Conservation (phyloP, 2,888 invertebrate genomes). For the Eupithecia inturbata region DNA sequence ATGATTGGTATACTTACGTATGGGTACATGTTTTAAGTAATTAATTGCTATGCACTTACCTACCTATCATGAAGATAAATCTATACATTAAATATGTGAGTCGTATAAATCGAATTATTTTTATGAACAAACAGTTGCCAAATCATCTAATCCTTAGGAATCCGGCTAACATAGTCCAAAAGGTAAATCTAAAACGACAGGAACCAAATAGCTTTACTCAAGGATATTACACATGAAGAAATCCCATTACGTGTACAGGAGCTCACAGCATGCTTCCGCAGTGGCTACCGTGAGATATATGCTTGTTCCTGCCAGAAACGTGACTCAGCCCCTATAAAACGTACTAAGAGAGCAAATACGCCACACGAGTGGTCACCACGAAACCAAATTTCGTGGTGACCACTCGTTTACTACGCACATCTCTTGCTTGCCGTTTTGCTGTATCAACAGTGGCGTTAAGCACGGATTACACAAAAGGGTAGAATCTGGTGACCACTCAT, state of each 20-base stretch:
- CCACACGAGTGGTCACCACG: no score
- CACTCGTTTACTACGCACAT: neutral
- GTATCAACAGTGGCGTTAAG: neutral
- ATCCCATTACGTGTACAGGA: slow-evolving; percentile 1
- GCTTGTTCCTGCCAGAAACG: slow-evolving; percentile 1
- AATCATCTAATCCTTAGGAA: neutral
- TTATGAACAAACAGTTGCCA: neutral
- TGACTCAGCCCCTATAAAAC: neutral
- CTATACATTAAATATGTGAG: no score
- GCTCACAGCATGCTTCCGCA: neutral
- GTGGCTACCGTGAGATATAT: slow-evolving; percentile 8
- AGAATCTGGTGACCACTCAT: neutral
- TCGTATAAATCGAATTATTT: no score
- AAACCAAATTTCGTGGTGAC: no score
- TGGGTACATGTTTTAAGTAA: no score
- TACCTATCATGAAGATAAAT: neutral
- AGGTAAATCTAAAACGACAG: slow-evolving; percentile 21
- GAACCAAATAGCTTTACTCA: slow-evolving; percentile 36
- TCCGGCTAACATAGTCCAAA: neutral
- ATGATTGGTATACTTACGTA: no score
- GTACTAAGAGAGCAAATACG: neutral
- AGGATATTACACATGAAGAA: slow-evolving; percentile 11
- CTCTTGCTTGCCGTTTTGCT: neutral
- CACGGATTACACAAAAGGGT: neutral
- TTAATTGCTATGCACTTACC: no score